Evolutionary conservation across 2,888 invertebrate genomes (phyloP), one percentile per base, ranked within the genome.

Genomic region (Stenurella melanura): DNA sequence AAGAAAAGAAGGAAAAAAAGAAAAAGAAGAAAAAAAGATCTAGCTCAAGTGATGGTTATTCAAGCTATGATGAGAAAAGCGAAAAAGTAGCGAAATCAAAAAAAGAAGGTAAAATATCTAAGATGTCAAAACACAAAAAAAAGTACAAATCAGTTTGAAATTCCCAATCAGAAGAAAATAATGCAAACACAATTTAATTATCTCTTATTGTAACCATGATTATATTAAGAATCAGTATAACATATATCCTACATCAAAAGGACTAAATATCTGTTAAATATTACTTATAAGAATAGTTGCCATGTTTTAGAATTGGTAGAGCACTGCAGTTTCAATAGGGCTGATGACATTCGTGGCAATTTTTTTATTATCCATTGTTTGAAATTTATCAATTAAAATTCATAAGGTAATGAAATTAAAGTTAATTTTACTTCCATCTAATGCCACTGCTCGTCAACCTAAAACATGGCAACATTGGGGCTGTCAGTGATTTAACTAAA

Each of bases 1-100:
- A 74, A 26, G 78, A 76, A 76, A 75, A 78, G 54, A 74, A 74
- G 26, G 78, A 76, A 76, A 74, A 77, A 56, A 80, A 80, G 73
- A 64, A 78, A 57, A 75, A 79, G 66, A 80, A 78, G 74, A 78
- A 73, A 74, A 84, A 76, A 61, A 81, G 78, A 75, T 61, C 68
- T 50, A 56, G 56, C 68, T 68, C 74, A 21, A 78, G 73, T 60
- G 77, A 77, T 60, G 77, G 75, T 50, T 26, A n/a, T 26, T 66
- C 66, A 50, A 69, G 56, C 19, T 73, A 66, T 42, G 66, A 77
- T 54, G 56, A 76, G 58, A 56, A 34, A 34, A 63, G 6, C 15
- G 9, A 18, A 63, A 34, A 34, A 18, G 6, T 10, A 2, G 34
- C 10, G 38, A 63, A 63, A 34, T 11, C 26, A 34, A 63, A 9